These are phyloP conservation scores for Odontocolon sp. DNA, from an alignment of 2,888 invertebrate species.

Conservation along the genomic window DNA sequence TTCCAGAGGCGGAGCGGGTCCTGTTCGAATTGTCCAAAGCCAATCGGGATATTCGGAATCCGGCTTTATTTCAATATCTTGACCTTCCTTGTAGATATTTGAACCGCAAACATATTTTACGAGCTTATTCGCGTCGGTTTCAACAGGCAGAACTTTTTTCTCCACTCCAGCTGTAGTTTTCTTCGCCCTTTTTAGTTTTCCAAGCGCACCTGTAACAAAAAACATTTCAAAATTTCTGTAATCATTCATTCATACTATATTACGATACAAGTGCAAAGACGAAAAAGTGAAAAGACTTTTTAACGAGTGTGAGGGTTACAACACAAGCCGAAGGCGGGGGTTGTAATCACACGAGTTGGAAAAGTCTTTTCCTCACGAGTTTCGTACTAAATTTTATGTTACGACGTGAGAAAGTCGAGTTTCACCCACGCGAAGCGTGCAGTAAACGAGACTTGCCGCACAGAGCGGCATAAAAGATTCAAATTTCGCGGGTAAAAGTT, in stretches of 20 bases:
- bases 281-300: too few relatives aligned
- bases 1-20: conserved; percentile 85
- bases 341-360: too few relatives aligned
- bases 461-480: too few relatives aligned
- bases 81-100: conserved; percentile 90
- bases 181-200: conserved; percentile 84
- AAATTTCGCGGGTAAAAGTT: conserved; percentile 27
- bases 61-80: conserved; percentile 89
- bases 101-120: conserved; percentile 92
- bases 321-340: too few relatives aligned
- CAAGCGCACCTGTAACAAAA: conserved; percentile 69
- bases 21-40: conserved; percentile 90
- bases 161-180: conserved; percentile 84
- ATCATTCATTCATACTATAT: background rate
- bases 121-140: conserved; percentile 90
- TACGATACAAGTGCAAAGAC: background rate
- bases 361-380: too few relatives aligned
- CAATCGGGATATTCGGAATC: conserved; percentile 95
- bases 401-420: too few relatives aligned
- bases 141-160: conserved; percentile 90
- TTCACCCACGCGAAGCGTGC: too few relatives aligned
- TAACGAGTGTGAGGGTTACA: too few relatives aligned
- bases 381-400: too few relatives aligned
- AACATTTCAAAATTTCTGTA: background rate
- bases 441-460: too few relatives aligned